A percentile compares a stretch with the other conserved stretches of the same genome.
phyloP scores from a whole-genome alignment of 2,888 invertebrate genomes.

The Trissolcus japonicus region DNA sequence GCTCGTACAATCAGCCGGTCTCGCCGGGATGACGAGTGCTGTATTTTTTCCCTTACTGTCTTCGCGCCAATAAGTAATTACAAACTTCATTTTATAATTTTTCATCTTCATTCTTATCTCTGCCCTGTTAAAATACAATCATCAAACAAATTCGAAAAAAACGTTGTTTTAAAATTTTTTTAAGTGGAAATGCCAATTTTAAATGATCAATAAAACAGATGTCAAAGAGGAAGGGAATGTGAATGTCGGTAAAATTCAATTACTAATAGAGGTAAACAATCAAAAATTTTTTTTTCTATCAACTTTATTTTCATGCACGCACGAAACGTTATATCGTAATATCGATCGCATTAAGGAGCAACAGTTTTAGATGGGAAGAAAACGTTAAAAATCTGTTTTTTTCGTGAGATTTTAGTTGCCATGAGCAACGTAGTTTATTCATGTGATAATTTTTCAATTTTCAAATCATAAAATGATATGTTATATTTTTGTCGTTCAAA shows the following conservation, averaged over 20 bases:
- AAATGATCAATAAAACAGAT: no score
- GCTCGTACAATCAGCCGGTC: slow-evolving; percentile 62
- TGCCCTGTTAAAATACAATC: no score
- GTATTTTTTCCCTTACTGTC: slow-evolving; percentile 6
- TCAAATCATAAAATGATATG: no score
- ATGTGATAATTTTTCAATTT: no score
- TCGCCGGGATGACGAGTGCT: slow-evolving; percentile 62
- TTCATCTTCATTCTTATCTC: no score
- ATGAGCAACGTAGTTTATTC: no score
- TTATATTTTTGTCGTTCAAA: no score
- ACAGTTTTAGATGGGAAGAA: slow-evolving; percentile 43
- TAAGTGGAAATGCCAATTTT: not conserved
- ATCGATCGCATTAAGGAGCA: slow-evolving; percentile 45
- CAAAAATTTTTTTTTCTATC: no score
- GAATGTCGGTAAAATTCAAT: not conserved
- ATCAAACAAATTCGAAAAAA: no score
- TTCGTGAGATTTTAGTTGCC: no score
- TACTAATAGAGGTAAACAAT: not conserved
- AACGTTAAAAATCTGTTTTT: slow-evolving; percentile 2
- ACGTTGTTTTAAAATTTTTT: not conserved
- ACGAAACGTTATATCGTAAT: slow-evolving; percentile 23
- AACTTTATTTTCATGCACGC: slow-evolving; percentile 17
- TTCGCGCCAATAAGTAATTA: slow-evolving; percentile 5
- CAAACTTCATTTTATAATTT: not conserved
- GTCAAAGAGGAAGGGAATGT: no score